Evolutionary conservation across 1,140 invertebrate genomes (phyloP).

Genomic region (Drosophila paulistorum): DNA sequence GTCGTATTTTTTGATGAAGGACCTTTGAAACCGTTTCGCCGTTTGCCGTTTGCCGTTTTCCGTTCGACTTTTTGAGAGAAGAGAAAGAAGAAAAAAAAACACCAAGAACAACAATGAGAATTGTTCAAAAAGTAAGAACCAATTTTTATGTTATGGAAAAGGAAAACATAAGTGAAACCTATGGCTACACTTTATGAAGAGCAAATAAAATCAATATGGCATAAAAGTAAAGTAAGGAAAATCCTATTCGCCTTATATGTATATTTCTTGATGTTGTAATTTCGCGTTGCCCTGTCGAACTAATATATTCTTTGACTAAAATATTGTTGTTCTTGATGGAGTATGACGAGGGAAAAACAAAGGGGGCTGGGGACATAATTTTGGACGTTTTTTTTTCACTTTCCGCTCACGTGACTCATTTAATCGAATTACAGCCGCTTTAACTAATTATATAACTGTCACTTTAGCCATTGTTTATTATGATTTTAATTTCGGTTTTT

Average conservation of each 20-base stretch:
- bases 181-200: constrained; percentile 54
- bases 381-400: constrained; percentile 5
- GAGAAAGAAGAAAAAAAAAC: neutral
- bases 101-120: neutral
- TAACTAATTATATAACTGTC: constrained; percentile 51
- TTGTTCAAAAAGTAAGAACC: constrained; percentile 13
- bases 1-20: constrained; percentile 47
- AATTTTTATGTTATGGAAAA: constrained; percentile 20
- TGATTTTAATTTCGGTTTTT: neutral
- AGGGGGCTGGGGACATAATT: constrained; percentile 21
- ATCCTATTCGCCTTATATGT: constrained; percentile 7
- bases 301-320: neutral
- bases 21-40: constrained; percentile 25
- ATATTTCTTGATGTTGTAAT: constrained; percentile 67
- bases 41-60: constrained; percentile 37
- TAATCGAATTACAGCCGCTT: neutral
- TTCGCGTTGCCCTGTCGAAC: constrained; percentile 34
- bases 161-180: constrained; percentile 57
- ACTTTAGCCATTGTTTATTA: constrained; percentile 8
- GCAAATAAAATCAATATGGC: constrained; percentile 71
- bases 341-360: neutral
- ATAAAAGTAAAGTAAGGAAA: constrained; percentile 52
- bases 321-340: constrained; percentile 6
- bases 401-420: constrained; percentile 17
- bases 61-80: constrained; percentile 3